Evolutionary conservation across 2,113 vertebrate genomes (phyloP).

Genomic region (Strix aluco): DNA sequence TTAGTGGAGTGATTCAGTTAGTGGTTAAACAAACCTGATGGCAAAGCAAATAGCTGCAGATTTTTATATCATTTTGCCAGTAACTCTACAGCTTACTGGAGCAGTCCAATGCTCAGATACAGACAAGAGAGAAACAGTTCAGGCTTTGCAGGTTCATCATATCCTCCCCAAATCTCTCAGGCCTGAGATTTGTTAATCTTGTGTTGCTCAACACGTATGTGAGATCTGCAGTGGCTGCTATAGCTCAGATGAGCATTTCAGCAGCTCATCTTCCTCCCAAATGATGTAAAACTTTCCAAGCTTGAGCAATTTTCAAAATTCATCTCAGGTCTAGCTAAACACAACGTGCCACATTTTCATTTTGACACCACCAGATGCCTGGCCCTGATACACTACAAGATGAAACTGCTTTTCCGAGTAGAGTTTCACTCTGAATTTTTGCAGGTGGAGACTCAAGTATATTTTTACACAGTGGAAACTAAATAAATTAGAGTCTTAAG

Average conservation of each 20-base stretch:
- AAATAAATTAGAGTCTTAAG: not conserved
- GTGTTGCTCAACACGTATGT: not conserved
- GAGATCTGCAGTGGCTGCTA: not conserved
- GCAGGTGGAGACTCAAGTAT: not conserved
- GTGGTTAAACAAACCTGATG: not conserved
- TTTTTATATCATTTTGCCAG: not conserved
- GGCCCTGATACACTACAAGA: not conserved
- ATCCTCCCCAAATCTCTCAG: not conserved
- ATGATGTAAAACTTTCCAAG: not conserved
- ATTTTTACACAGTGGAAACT: not conserved
- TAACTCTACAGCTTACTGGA: not conserved
- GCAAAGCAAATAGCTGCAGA: not conserved
- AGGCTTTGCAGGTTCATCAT: not conserved
- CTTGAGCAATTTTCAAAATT: not conserved
- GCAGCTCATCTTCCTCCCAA: not conserved
- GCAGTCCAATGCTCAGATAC: not conserved
- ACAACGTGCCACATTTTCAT: not conserved
- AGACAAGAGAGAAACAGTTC: not conserved
- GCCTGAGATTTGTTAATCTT: not conserved
- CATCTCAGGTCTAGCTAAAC: not conserved
- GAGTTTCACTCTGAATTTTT: constrained; percentile 2
- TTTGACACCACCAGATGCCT: not conserved
- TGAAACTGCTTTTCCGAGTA: not conserved
- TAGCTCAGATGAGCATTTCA: not conserved
- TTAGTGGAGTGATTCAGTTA: not conserved